Evolutionary conservation across 2,797 vertebrate species (phyloP).

Genomic region (Sphenopsis melanotis): DNA sequence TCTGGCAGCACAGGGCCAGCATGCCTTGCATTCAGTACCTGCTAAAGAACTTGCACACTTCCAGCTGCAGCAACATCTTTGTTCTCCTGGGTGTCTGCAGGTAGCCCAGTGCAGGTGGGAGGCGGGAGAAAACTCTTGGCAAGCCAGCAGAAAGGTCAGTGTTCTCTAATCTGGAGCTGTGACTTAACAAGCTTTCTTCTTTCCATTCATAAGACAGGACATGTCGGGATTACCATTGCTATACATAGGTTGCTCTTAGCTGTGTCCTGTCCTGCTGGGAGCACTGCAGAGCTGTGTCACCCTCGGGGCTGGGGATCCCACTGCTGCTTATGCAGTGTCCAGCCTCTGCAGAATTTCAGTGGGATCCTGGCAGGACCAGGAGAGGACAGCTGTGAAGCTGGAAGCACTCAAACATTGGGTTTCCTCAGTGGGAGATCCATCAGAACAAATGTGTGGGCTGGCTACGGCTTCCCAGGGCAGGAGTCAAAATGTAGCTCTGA

Average conservation of each 20-base stretch:
- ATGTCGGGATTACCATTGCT: slow-evolving; percentile 21
- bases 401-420: neutral
- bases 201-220: neutral
- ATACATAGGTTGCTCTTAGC: slow-evolving; percentile 43
- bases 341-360: neutral
- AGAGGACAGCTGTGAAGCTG: neutral
- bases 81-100: neutral
- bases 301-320: neutral
- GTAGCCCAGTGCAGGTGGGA: neutral
- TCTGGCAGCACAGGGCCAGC: neutral
- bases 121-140: neutral
- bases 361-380: neutral
- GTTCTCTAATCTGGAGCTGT: neutral
- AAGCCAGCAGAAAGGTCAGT: neutral
- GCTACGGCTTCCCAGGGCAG: neutral
- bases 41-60: neutral
- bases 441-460: neutral
- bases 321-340: neutral
- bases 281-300: neutral
- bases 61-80: neutral
- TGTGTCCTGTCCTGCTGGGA: neutral
- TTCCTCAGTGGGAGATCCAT: neutral
- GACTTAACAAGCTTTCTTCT: slow-evolving; percentile 24
- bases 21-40: neutral
- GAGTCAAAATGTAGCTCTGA: neutral